phyloP scores from a whole-genome alignment of 2,113 vertebrate genomes.

The Nothocercus julius region DNA sequence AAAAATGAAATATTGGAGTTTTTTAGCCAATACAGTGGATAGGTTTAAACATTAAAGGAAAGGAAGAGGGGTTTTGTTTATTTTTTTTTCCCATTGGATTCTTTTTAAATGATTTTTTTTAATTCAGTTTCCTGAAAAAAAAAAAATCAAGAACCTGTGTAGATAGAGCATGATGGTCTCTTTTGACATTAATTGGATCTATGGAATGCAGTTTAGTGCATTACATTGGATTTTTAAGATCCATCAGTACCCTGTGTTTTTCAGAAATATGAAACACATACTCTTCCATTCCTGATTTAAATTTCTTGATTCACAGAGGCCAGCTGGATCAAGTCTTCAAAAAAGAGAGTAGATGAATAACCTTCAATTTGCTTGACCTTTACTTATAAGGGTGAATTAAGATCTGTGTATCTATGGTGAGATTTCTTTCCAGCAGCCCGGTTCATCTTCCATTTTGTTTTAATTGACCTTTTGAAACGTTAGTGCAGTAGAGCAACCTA shows the following conservation, averaged over 20 bases:
- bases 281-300: conserved; percentile 6
- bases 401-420: conserved; percentile 36
- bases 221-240: background rate
- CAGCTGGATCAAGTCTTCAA: conserved; percentile 38
- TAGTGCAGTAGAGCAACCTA: conserved; percentile 31
- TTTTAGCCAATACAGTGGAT: background rate
- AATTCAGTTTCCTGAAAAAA: background rate
- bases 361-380: conserved; percentile 47
- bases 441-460: conserved; percentile 47
- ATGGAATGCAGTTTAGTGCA: background rate
- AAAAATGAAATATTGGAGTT: background rate
- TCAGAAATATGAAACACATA: background rate
- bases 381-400: conserved; percentile 34
- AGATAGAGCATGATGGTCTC: background rate
- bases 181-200: background rate
- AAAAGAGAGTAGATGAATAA: conserved; percentile 34
- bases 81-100: background rate
- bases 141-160: background rate
- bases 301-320: conserved; percentile 28
- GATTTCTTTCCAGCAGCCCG: conserved; percentile 26
- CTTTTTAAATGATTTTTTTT: background rate
- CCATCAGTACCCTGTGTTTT: background rate
- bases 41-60: background rate
- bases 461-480: conserved; percentile 60
- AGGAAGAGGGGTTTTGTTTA: background rate